Conservation (phyloP, 2,888 invertebrate species). For the Mesodorylaimus sp. region DNA sequence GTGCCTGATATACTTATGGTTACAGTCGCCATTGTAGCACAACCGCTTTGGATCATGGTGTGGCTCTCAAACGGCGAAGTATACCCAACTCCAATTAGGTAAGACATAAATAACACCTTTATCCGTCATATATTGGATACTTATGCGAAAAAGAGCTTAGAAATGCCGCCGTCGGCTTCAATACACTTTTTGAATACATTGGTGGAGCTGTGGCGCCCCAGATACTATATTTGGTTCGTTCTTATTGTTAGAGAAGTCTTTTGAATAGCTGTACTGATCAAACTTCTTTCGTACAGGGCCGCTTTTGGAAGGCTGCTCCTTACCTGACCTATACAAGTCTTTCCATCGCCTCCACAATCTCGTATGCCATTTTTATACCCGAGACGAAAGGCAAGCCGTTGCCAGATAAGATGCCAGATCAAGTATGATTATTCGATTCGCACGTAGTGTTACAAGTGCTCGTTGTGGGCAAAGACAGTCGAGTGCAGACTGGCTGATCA, state of each 20-base stretch:
- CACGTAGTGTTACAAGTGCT: no score
- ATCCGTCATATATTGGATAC: background rate
- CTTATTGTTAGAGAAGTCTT: background rate
- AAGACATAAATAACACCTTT: background rate
- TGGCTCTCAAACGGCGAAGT: background rate
- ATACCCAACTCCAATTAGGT: background rate
- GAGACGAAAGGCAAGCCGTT: background rate
- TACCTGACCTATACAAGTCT: background rate
- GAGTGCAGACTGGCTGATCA: no score
- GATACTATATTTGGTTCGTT: background rate
- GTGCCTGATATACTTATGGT: background rate
- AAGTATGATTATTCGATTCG: no score
- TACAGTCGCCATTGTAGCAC: background rate
- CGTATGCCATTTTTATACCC: background rate
- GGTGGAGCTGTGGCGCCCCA: background rate
- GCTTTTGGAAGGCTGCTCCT: background rate
- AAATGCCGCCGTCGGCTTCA: background rate
- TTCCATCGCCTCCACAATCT: background rate
- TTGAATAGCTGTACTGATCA: background rate
- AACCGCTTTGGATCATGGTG: background rate
- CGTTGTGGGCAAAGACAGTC: no score
- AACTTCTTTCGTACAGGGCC: background rate
- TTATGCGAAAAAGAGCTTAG: background rate
- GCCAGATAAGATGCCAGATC: background rate
- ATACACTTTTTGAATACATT: background rate